Evolutionary conservation across 2,888 invertebrate species (phyloP).

Genomic region (Allophyes oxyacanthae): DNA sequence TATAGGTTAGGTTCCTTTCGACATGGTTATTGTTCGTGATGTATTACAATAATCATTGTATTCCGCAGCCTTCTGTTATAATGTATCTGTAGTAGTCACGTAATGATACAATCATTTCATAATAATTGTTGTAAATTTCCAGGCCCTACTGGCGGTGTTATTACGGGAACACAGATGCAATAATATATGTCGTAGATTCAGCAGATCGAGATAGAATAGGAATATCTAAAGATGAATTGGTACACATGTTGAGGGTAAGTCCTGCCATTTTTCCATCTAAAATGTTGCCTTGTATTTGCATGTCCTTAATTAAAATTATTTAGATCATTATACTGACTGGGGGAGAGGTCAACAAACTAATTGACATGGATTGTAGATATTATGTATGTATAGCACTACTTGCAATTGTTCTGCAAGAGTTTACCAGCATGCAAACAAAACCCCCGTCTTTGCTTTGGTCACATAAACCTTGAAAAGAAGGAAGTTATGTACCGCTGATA

Average conservation of each 20-base stretch:
- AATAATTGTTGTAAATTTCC: constrained; percentile 66
- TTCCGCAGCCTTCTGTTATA: constrained; percentile 11
- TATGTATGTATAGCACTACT: no score
- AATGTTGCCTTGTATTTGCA: not conserved
- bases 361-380: no score
- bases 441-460: no score
- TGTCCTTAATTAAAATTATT: no score
- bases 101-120: constrained; percentile 4
- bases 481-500: no score
- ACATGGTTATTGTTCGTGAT: constrained; percentile 31
- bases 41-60: constrained; percentile 5
- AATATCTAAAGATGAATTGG: constrained; percentile 99
- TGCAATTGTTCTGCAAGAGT: no score
- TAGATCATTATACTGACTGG: no score
- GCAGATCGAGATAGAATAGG: constrained; percentile 99
- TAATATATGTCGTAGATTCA: constrained; percentile 99
- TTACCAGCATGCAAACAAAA: no score
- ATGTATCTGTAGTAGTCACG: constrained; percentile 3
- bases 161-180: constrained; percentile 99
- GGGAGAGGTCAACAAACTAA: no score
- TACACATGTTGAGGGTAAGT: constrained; percentile 98
- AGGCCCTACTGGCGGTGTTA: constrained; percentile 99
- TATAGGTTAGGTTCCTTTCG: constrained; percentile 55
- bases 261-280: not conserved
- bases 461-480: no score